These are phyloP conservation scores for Pardosa pseudoannulata DNA, from an alignment of 2,888 invertebrate species.

Conservation along the genomic window DNA sequence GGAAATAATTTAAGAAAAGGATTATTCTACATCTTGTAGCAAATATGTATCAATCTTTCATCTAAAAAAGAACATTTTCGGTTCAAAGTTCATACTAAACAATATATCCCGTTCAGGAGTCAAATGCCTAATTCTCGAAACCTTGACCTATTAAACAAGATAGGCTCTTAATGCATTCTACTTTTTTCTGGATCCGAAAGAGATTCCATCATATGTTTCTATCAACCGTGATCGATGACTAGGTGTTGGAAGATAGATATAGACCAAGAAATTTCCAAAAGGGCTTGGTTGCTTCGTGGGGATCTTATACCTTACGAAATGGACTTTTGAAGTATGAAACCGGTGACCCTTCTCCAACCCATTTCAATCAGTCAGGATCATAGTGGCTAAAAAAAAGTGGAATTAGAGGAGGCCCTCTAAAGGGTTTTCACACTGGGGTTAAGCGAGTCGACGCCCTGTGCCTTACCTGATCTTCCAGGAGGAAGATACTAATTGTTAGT, in stretches of 20 bases:
- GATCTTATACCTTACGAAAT: not conserved
- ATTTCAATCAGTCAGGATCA: constrained; percentile 46
- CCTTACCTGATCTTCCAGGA: not conserved
- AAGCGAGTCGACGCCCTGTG: constrained; percentile 26
- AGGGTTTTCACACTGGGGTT: constrained; percentile 18
- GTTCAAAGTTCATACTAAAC: not conserved
- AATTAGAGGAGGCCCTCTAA: constrained; percentile 18
- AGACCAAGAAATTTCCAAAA: not conserved
- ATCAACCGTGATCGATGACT: not conserved
- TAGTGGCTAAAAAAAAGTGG: not conserved
- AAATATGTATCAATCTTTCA: no score
- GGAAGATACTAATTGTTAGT: no score
- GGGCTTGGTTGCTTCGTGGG: not conserved
- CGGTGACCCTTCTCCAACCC: constrained; percentile 32
- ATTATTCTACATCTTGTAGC: no score
- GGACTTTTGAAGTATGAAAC: not conserved
- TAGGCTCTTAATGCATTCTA: not conserved
- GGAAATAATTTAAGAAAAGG: no score
- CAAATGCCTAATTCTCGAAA: not conserved
- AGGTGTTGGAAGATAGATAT: not conserved
- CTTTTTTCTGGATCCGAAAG: not conserved
- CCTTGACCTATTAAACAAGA: not conserved
- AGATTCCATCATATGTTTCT: not conserved
- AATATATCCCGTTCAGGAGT: not conserved
- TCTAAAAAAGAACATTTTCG: no score